These are phyloP conservation scores for Pygathrix nemaeus DNA, from an alignment of 2,113 vertebrate species.

Conservation along the genomic window DNA sequence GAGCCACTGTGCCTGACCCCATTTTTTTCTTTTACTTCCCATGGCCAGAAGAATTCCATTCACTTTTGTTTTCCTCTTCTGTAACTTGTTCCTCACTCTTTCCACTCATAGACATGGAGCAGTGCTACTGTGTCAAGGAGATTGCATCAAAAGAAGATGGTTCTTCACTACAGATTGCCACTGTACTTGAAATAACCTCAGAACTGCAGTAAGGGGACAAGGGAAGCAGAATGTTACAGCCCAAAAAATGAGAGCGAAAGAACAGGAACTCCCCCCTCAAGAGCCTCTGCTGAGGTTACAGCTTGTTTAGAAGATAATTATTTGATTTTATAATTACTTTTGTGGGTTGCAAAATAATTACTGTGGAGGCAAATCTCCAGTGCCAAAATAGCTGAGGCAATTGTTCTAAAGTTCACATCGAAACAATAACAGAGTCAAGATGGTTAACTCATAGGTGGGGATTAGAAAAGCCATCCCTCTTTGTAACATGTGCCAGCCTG, in stretches of 20 bases:
- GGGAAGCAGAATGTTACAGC: neutral
- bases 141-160: neutral
- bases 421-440: conserved; percentile 63
- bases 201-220: neutral
- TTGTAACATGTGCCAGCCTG: neutral
- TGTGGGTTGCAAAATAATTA: conserved; percentile 80
- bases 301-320: conserved; percentile 75
- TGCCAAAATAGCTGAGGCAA: conserved; percentile 73
- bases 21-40: conserved; percentile 19
- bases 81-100: neutral
- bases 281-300: conserved; percentile 57
- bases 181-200: conserved; percentile 38
- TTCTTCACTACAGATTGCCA: neutral
- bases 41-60: neutral
- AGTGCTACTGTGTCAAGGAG: neutral
- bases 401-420: conserved; percentile 52
- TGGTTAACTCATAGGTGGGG: conserved; percentile 55
- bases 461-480: neutral
- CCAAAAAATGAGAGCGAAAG: conserved; percentile 56
- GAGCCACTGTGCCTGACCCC: too few relatives aligned
- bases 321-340: conserved; percentile 83
- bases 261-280: conserved; percentile 25
- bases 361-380: conserved; percentile 67
- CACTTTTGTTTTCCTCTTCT: neutral
- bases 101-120: neutral